phyloP scores from a whole-genome alignment of 2,888 invertebrate species.

The Pyrgus malvae region DNA sequence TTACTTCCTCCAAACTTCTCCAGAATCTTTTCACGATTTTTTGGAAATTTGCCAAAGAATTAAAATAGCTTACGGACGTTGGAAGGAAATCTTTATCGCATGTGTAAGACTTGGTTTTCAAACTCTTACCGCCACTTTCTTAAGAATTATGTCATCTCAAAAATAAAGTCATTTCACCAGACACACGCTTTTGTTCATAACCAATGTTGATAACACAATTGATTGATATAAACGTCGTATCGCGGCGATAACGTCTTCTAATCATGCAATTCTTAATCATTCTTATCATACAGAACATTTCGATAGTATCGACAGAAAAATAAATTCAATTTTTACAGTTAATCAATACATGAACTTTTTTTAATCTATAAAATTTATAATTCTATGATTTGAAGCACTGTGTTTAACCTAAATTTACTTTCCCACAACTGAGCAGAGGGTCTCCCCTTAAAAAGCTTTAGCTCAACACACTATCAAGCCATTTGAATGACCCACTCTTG shows the following conservation, averaged over 20 bases:
- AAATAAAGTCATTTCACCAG: conserved; percentile 11
- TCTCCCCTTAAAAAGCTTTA: no score
- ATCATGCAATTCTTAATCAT: conserved; percentile 54
- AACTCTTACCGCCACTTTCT: neutral
- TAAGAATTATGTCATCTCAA: neutral
- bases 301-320: neutral
- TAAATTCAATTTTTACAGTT: neutral
- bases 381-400: no score
- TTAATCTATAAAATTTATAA: no score
- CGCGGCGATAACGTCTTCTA: conserved; percentile 47
- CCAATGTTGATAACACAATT: conserved; percentile 51
- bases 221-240: conserved; percentile 46
- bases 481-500: no score
- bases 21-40: conserved; percentile 11
- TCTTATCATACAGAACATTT: conserved; percentile 38
- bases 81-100: conserved; percentile 5
- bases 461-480: no score
- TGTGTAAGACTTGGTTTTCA: neutral
- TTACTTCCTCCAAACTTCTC: conserved; percentile 9
- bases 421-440: no score
- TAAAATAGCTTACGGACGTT: conserved; percentile 20
- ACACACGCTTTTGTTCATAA: conserved; percentile 35
- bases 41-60: conserved; percentile 19
- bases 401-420: no score
- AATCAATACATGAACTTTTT: neutral